These are phyloP conservation scores for Babylonia areolata DNA, from an alignment of 1,140 invertebrate genomes.

Conservation along the genomic window DNA sequence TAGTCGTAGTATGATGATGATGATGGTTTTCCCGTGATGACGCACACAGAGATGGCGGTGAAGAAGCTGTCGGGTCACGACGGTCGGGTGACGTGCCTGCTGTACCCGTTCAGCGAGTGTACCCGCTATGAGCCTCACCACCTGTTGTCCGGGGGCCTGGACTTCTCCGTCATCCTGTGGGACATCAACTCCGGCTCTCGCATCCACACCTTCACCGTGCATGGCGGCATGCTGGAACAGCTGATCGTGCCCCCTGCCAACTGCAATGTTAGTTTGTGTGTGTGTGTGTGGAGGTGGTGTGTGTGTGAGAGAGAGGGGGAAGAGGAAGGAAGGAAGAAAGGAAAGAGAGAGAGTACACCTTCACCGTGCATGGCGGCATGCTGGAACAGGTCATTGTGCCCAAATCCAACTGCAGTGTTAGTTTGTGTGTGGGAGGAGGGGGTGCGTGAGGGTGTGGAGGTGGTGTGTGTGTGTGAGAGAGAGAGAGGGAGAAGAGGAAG, in stretches of 20 bases:
- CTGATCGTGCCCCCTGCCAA: constrained; percentile 93
- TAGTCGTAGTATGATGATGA: too few relatives aligned
- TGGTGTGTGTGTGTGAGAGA: neutral
- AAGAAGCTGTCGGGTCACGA: constrained; percentile 93
- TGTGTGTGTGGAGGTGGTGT: neutral
- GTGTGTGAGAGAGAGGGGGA: too few relatives aligned
- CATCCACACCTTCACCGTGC: constrained; percentile 96
- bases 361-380: constrained; percentile 94
- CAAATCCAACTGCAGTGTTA: constrained; percentile 86
- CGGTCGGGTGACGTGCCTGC: constrained; percentile 94
- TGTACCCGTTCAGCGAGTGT: constrained; percentile 96
- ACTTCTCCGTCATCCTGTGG: constrained; percentile 99
- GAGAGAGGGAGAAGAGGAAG: too few relatives aligned
- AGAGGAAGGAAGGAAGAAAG: too few relatives aligned
- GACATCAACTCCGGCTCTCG: constrained; percentile 93
- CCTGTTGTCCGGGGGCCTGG: constrained; percentile 95
- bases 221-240: constrained; percentile 90
- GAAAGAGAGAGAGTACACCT: constrained; percentile 80
- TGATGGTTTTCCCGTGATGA: too few relatives aligned
- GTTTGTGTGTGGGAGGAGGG: constrained; percentile 38
- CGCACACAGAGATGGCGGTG: constrained; percentile 93
- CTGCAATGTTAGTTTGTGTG: constrained; percentile 79
- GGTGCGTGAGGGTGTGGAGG: neutral
- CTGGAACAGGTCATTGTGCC: constrained; percentile 93
- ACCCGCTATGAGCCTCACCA: constrained; percentile 90